Evolutionary conservation across 2,888 invertebrate species (phyloP).

Genomic region (Stenodera caucasica): DNA sequence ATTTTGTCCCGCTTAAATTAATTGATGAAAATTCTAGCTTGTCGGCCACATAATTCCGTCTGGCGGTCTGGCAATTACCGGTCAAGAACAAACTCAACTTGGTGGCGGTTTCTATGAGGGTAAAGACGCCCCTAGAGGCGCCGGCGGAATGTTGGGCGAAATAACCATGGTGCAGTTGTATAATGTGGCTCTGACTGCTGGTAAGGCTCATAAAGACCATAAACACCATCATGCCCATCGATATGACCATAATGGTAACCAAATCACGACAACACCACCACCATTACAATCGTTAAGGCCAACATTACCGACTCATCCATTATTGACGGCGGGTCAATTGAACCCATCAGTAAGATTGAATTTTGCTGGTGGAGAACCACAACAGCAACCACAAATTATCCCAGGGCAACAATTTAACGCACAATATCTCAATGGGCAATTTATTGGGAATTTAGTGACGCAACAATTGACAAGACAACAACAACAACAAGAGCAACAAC

Average conservation of each 20-base stretch:
- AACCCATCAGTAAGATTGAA: constrained; percentile 63
- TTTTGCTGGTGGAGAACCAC: constrained; percentile 52
- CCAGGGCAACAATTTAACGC: constrained; percentile 61
- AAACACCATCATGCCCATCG: constrained; percentile 86
- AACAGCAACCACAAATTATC: constrained; percentile 55
- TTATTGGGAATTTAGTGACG: constrained; percentile 53
- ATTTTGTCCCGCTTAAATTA: neutral
- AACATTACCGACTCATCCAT: constrained; percentile 57
- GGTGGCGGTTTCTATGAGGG: constrained; percentile 62
- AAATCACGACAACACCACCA: constrained; percentile 63
- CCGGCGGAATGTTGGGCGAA: constrained; percentile 72
- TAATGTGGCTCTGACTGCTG: constrained; percentile 78
- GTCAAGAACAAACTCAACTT: constrained; percentile 69
- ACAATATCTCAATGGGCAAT: constrained; percentile 68
- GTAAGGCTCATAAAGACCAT: constrained; percentile 84
- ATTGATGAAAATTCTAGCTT: constrained; percentile 60
- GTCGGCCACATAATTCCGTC: constrained; percentile 77
- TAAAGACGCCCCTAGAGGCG: constrained; percentile 58
- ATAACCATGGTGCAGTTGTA: constrained; percentile 80
- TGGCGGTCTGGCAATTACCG: constrained; percentile 74
- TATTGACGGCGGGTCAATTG: constrained; percentile 67
- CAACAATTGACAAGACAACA: constrained; percentile 37
- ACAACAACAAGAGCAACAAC: too few species aligned
- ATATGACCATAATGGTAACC: constrained; percentile 72
- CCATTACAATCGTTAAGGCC: constrained; percentile 60